These are phyloP conservation scores for Zaprionus camerounensis DNA, from an alignment of 1,140 invertebrate species.

Conservation along the genomic window DNA sequence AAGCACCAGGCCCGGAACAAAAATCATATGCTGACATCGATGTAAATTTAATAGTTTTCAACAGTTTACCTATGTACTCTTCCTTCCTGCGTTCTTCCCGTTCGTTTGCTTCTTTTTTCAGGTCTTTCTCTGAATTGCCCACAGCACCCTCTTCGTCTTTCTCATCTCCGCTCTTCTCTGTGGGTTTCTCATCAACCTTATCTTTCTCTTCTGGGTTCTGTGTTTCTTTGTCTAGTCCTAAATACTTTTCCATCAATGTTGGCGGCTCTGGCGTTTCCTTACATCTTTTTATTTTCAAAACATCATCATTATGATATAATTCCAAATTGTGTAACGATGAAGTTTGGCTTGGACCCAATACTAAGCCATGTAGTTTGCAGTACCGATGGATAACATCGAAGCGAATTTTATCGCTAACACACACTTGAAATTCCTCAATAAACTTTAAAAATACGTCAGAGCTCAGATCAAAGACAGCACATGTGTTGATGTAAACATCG, in stretches of 20 bases:
- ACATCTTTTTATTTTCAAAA: background rate
- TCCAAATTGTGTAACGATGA: background rate
- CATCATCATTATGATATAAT: background rate
- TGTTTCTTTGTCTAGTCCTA: background rate
- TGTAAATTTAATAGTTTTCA: slow-evolving; percentile 32
- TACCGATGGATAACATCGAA: slow-evolving; percentile 43
- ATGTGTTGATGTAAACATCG: background rate
- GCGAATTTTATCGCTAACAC: slow-evolving; percentile 12
- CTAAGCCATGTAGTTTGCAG: slow-evolving; percentile 28
- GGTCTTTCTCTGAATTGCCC: background rate
- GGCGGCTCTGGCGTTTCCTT: background rate
- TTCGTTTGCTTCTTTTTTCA: background rate
- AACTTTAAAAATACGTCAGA: slow-evolving; percentile 38
- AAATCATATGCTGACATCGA: slow-evolving; percentile 50
- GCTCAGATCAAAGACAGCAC: slow-evolving; percentile 38
- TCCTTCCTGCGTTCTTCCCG: slow-evolving; percentile 2
- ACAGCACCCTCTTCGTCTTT: slow-evolving; percentile 1
- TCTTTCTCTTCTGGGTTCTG: background rate
- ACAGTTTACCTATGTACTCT: slow-evolving; percentile 25
- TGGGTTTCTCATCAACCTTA: slow-evolving; percentile 7
- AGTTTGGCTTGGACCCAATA: background rate
- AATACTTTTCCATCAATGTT: background rate
- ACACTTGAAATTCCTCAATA: background rate
- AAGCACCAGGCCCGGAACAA: slow-evolving; percentile 38
- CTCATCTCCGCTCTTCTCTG: slow-evolving; percentile 1